Evolutionary conservation across 1,140 invertebrate genomes (phyloP).

Genomic region (Gonioctena quinquepunctata): DNA sequence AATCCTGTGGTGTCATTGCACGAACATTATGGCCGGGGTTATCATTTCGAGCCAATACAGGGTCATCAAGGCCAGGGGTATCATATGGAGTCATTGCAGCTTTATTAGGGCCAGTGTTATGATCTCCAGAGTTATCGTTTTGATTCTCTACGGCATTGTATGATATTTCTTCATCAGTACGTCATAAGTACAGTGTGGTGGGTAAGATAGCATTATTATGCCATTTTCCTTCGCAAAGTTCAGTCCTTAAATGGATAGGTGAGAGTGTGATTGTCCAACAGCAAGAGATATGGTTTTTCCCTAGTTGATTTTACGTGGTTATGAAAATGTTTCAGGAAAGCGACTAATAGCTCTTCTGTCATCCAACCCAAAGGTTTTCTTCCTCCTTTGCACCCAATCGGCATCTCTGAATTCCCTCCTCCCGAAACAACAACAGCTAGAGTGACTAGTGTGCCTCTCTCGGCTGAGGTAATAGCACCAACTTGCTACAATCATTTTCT

Average conservation of each 20-base stretch:
- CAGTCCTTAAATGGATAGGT: constrained; percentile 30
- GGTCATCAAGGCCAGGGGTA: not conserved
- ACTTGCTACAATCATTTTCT: too few relatives aligned
- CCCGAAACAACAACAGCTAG: constrained; percentile 48
- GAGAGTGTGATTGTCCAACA: constrained; percentile 50
- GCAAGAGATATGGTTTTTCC: constrained; percentile 41
- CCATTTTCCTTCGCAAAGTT: constrained; percentile 29
- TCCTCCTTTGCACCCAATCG: constrained; percentile 28
- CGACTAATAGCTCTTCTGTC: constrained; percentile 31
- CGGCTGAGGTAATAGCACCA: constrained; percentile 55
- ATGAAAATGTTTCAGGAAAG: constrained; percentile 50
- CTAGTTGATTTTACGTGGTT: constrained; percentile 40
- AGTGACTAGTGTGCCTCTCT: constrained; percentile 53
- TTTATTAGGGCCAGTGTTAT: not conserved
- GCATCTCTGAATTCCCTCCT: constrained; percentile 41
- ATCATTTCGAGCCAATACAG: not conserved
- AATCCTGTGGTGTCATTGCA: not conserved
- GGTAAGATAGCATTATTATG: constrained; percentile 26
- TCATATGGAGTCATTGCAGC: not conserved
- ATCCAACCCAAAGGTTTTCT: constrained; percentile 33
- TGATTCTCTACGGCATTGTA: not conserved
- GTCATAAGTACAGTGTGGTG: constrained; percentile 30
- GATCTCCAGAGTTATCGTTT: not conserved
- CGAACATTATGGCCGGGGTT: not conserved
- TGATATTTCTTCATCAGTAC: not conserved